Conservation (phyloP, 2,888 invertebrate species). For the Tetragonisca angustula region DNA sequence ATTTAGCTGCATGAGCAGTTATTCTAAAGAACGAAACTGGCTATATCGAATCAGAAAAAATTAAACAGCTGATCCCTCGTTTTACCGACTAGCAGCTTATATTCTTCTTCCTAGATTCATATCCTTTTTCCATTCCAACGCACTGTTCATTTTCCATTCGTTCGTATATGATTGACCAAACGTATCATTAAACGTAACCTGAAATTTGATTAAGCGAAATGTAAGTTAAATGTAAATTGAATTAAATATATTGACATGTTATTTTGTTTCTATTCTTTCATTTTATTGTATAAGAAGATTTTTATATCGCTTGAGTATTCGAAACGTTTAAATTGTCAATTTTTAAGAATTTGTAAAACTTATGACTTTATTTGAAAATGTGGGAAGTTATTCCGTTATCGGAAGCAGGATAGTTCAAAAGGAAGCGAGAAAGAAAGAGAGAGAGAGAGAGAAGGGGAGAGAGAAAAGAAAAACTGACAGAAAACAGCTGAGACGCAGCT, state of each 20-base stretch:
- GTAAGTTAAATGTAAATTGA: neutral
- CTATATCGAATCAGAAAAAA: slow-evolving; percentile 73
- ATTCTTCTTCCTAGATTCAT: neutral
- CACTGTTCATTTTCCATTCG: neutral
- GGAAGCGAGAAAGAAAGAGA: neutral
- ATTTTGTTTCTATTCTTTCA: neutral
- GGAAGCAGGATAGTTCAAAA: slow-evolving; percentile 17
- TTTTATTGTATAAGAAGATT: neutral
- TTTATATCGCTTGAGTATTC: neutral
- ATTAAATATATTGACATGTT: neutral
- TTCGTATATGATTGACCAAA: neutral
- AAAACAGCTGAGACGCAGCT: slow-evolving; percentile 82
- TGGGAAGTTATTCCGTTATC: slow-evolving; percentile 52
- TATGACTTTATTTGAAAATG: slow-evolving; percentile 64
- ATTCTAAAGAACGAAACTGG: slow-evolving; percentile 50
- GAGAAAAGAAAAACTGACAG: slow-evolving; percentile 70
- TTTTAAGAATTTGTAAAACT: neutral
- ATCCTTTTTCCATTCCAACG: neutral
- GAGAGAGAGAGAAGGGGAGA: slow-evolving; percentile 41
- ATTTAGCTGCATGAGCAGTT: neutral
- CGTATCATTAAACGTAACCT: neutral
- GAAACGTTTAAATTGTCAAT: neutral
- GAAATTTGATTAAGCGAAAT: neutral
- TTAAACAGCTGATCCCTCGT: slow-evolving; percentile 78
- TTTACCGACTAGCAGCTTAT: slow-evolving; percentile 57